Evolutionary conservation across 2,797 vertebrate species (phyloP).

Genomic region (Tarsius wallacei): DNA sequence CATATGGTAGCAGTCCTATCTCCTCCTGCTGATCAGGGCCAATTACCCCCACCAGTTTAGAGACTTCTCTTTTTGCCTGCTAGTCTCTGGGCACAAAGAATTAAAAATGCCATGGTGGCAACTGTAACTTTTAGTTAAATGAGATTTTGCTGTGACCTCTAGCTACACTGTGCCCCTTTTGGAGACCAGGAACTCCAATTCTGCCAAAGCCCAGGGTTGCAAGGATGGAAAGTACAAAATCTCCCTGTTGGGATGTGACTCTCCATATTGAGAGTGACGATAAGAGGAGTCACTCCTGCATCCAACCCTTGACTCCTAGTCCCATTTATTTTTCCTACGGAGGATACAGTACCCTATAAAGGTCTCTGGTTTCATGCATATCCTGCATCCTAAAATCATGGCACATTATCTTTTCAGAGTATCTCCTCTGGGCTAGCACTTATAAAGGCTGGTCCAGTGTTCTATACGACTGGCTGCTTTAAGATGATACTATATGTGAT

Average conservation of each 20-base stretch:
- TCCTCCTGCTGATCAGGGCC: background rate
- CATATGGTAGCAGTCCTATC: background rate
- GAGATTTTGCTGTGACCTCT: background rate
- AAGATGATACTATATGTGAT: background rate
- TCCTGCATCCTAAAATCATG: background rate
- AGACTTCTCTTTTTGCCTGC: background rate
- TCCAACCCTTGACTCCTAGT: background rate
- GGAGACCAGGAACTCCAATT: conserved; percentile 32
- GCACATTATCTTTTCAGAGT: background rate
- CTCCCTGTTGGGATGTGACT: background rate
- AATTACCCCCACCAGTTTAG: background rate
- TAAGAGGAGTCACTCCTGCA: background rate
- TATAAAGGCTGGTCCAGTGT: background rate
- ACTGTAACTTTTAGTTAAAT: background rate
- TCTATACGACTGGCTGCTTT: background rate
- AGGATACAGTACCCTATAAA: background rate
- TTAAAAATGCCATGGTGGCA: background rate
- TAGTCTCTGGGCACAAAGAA: background rate
- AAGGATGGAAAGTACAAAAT: background rate
- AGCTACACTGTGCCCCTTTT: background rate
- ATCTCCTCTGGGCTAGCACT: background rate
- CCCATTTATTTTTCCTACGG: background rate
- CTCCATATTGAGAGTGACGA: background rate
- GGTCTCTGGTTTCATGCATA: background rate
- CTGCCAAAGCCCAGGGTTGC: background rate